Conservation (phyloP, 2,113 vertebrate species). For the Calyptommatus sinebrachiatus region DNA sequence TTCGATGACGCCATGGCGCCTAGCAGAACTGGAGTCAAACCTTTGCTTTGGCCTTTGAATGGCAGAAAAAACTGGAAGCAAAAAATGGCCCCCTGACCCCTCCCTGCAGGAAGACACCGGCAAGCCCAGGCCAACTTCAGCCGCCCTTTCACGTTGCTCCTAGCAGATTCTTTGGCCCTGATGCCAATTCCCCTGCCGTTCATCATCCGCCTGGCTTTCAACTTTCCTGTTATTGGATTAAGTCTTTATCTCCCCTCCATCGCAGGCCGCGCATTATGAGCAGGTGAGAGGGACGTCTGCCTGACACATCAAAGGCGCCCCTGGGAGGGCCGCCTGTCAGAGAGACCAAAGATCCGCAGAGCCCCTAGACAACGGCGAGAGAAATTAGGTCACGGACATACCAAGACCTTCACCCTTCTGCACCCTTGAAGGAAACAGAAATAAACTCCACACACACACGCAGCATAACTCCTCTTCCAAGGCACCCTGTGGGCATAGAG, state of each 20-base stretch:
- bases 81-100: neutral
- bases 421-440: neutral
- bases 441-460: no score
- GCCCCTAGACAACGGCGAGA: neutral
- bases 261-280: neutral
- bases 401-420: neutral
- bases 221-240: slow-evolving; percentile 13
- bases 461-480: no score
- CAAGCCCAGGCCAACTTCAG: neutral
- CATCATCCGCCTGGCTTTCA: slow-evolving; percentile 9
- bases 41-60: no score
- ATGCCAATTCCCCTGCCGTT: neutral
- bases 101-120: no score
- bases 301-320: neutral
- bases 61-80: neutral
- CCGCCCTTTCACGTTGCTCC: neutral
- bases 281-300: neutral
- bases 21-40: neutral
- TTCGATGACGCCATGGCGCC: neutral
- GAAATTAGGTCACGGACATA: neutral
- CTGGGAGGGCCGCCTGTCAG: no score
- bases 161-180: neutral
- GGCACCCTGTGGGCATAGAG: no score
- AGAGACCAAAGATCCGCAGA: neutral
- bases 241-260: neutral